Evolutionary conservation across 2,113 vertebrate species (phyloP).

Genomic region (Pleuronectes platessa): DNA sequence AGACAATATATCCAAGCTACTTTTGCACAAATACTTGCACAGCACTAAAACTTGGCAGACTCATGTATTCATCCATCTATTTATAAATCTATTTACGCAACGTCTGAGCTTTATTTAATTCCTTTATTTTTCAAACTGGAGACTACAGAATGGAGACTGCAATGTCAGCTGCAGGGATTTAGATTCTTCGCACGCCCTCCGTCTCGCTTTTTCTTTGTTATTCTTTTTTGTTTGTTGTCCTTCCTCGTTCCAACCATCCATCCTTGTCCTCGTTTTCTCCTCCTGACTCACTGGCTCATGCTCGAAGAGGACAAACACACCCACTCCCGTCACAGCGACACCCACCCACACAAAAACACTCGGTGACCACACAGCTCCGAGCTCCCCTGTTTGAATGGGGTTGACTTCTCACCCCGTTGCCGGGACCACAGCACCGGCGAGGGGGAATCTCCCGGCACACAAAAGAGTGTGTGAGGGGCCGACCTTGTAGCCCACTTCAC

Average conservation of each 20-base stretch:
- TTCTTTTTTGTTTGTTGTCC: constrained; percentile 27
- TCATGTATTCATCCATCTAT: constrained; percentile 49
- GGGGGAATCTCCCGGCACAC: constrained; percentile 68
- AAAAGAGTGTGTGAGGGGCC: constrained; percentile 66
- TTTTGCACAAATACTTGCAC: constrained; percentile 58
- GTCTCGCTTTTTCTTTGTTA: constrained; percentile 13
- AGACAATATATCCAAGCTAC: constrained; percentile 51
- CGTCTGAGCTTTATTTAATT: constrained; percentile 37
- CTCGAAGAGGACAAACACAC: constrained; percentile 45
- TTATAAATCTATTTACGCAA: constrained; percentile 49
- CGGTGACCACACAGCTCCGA: constrained; percentile 37
- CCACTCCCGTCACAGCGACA: not conserved
- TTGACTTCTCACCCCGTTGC: constrained; percentile 76
- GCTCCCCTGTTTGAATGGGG: constrained; percentile 63
- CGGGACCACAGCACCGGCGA: constrained; percentile 51
- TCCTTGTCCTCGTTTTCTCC: constrained; percentile 45
- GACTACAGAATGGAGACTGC: constrained; percentile 39
- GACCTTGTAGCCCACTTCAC: constrained; percentile 79
- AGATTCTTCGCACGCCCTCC: constrained; percentile 47
- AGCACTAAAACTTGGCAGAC: constrained; percentile 57
- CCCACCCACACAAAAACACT: constrained; percentile 13
- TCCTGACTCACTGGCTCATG: constrained; percentile 37
- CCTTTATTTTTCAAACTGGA: constrained; percentile 3
- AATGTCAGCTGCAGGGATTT: constrained; percentile 43
- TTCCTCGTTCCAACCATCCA: constrained; percentile 1